Base-by-base conservation (phyloP, 1,140 invertebrate species). In the Listronotus bonariensis region DNA sequence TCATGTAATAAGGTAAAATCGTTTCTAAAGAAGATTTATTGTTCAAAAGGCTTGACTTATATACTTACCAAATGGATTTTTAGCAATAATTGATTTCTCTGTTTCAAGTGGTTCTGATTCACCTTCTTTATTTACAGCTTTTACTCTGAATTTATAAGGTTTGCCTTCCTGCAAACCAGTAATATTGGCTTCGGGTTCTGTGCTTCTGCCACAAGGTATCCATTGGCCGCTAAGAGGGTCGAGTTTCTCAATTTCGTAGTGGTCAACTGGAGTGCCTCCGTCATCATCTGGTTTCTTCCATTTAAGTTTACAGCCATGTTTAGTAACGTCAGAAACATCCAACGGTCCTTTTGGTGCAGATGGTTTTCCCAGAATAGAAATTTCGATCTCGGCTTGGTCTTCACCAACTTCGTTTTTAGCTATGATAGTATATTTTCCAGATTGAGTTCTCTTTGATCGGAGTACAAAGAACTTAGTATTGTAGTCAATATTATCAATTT, bases 91-190 rank as follows among this genome's bases (percentile, higher is more conserved):
- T 20, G 93, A 86, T 75, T 95, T 93, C 55, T 97, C 94, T 3
- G 94, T 91, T 79, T 97, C 95, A 38, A 99, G 80, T 68, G 96
- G 93, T 69, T 98, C 96, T 34, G 96, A 97, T 78, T 97, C 93
- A 18, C 98, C 98, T 79, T 99, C 95, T 75, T 95, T 95, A 77
- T 99, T 99, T n/a, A 98, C 95, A 17, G 98, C 98, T 72, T 92
- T 91, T 0, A 99, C 97, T 43, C 97, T 85, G 88, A 99, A 99
- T 83, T 98, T 98, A 81, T 99, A 99, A 8, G 93, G 92, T 79
- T 99, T 97, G 49, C 96, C 93, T 80, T 97, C 92, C 70, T 93
- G 88, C 34, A 97, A 81, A 10, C 93, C 93, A 15, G 88, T 91
- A 5, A 96, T 86, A 68, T 92, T 92, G 4, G 91, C 92, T 80